Evolutionary conservation across 1,140 invertebrate genomes (phyloP).

Genomic region (Ridgeia piscesae): DNA sequence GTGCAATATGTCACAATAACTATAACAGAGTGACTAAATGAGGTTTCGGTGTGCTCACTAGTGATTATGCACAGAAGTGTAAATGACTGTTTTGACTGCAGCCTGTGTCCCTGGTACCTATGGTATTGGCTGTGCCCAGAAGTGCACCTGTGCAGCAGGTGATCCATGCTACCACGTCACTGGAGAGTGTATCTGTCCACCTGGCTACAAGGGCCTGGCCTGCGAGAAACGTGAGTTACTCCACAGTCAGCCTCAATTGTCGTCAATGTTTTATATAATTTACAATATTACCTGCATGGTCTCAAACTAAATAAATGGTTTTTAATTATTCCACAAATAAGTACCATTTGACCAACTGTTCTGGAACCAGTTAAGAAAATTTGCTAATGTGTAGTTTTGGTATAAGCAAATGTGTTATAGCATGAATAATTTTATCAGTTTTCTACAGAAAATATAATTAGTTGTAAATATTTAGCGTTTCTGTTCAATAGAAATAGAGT

Average conservation of each 20-base stretch:
- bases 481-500: too few relatives aligned
- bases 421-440: too few relatives aligned
- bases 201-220: constrained; percentile 78
- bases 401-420: too few relatives aligned
- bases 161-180: constrained; percentile 54
- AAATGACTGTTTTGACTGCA: constrained; percentile 22
- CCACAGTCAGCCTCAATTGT: not conserved
- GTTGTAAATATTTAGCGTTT: too few relatives aligned
- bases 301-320: not conserved
- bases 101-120: constrained; percentile 74
- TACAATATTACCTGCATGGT: not conserved
- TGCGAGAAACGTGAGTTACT: constrained; percentile 65
- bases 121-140: constrained; percentile 77
- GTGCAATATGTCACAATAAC: not conserved
- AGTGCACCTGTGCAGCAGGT: constrained; percentile 59
- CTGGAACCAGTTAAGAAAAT: too few relatives aligned
- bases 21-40: too few relatives aligned
- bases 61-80: too few relatives aligned
- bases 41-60: not conserved
- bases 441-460: too few relatives aligned
- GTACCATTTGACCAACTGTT: too few relatives aligned
- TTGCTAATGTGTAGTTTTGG: too few relatives aligned
- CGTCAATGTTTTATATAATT: not conserved
- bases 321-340: not conserved
- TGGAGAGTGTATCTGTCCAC: constrained; percentile 78